Percentiles rank a stretch among this genome's conserved stretches.
Evolutionary conservation across 2,797 vertebrate genomes (phyloP).

Genomic region (Pipistrellus kuhlii): DNA sequence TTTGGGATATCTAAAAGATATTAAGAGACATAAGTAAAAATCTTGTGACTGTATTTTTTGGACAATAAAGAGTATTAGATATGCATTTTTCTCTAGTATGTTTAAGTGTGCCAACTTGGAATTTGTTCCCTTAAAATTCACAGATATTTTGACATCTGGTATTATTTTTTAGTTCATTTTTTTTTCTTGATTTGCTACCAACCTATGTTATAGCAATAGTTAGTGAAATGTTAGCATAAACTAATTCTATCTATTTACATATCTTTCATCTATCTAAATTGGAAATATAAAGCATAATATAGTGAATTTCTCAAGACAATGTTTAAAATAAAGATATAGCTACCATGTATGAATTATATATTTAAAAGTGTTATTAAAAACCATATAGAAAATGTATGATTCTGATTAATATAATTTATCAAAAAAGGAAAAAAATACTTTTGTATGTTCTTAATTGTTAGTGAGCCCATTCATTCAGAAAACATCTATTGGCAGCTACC

Average conservation of each 20-base stretch:
- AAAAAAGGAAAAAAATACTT: neutral
- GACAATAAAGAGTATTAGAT: neutral
- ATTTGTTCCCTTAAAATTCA: neutral
- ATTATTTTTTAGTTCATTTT: neutral
- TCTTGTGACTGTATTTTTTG: neutral
- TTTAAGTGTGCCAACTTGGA: neutral
- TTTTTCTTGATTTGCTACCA: slow-evolving; percentile 31
- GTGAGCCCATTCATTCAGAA: neutral
- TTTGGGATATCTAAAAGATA: neutral
- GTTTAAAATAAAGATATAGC: neutral
- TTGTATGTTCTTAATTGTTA: neutral
- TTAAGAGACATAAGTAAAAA: neutral
- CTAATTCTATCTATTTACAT: neutral
- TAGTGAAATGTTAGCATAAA: neutral
- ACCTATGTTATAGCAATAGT: neutral
- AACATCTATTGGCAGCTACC: neutral
- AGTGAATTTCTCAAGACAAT: neutral
- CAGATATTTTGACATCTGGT: neutral
- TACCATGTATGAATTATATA: neutral
- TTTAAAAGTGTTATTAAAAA: neutral
- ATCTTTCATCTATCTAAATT: neutral
- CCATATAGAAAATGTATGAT: neutral
- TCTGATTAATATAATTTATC: neutral
- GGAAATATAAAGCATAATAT: neutral
- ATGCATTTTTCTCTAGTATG: neutral